Evolutionary conservation across 92 coral and sea anemone genomes (phyloP), one percentile per base, ranked within the genome.

Genomic region (Epizoanthus fatuus): DNA sequence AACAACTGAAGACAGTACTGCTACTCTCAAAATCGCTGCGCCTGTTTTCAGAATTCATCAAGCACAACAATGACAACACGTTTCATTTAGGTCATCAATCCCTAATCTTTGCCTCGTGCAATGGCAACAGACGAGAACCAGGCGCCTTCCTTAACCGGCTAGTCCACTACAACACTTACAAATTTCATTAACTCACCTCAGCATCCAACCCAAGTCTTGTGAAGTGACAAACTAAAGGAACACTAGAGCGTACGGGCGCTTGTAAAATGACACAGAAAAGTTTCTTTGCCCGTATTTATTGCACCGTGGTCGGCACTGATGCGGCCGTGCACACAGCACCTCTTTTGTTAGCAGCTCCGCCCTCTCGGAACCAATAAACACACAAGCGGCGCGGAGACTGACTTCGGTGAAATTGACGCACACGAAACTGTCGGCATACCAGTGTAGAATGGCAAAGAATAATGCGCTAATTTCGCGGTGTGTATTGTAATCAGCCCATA

Each of bases 261-360:
- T 49, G 53, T 49, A 17, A 66, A 13, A 35, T 37, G 47, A 4
- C n/a, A 35, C 72, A 66, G 72, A 17, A 49, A 49, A 7, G 42
- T 37, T 66, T 66, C 72, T 66, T 42, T 11, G 12, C 9, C 72
- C 0, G 14, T 37, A 66, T 37, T 66, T 38, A 66, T 63, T 29
- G 40, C 4, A 7, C 42, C 14, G 15, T 29, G 14, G 40, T 66
- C 19, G 45, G 72, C 40, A 3, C 53, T 66, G 10, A 66, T 16
- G 45, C 49, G 44, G 45, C 47, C 19, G 1, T 25, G 16, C 20
- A 65, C n/a, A 65, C 20, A 39, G 71, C 47, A 37, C 47, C 10
- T 66, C 72, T 66, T 66, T 66, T 66, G 72, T 66, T 66, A 66
- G 10, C 72, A 66, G 32, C 72, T 66, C 72, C 72, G 72, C 72